Percentiles rank a stretch among this genome's conserved stretches.
Conservation (phyloP, 2,797 vertebrate genomes). For the Ctenochaetus hawaiiensis region DNA sequence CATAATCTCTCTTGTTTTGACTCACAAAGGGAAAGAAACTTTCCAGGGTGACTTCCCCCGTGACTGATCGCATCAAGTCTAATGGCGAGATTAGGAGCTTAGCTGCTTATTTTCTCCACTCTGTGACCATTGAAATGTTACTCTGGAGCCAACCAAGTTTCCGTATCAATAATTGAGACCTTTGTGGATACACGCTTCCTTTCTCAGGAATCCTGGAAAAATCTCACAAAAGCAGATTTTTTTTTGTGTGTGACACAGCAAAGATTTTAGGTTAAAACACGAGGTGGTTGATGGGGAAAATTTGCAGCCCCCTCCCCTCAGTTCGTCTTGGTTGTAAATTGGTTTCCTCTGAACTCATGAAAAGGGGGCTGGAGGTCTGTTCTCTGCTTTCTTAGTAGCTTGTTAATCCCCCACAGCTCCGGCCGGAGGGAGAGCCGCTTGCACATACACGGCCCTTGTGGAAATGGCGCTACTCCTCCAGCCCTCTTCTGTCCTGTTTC, state of each 20-base stretch:
- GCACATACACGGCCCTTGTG: conserved; percentile 59
- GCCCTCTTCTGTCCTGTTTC: conserved; percentile 68
- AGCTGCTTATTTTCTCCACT: conserved; percentile 14
- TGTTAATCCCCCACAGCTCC: conserved; percentile 79
- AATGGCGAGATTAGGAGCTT: conserved; percentile 52
- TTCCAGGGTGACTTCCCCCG: conserved; percentile 46
- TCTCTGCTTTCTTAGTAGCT: conserved; percentile 73
- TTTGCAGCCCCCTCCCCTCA: conserved; percentile 50
- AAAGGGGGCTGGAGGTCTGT: conserved; percentile 61
- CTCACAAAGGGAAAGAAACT: conserved; percentile 48
- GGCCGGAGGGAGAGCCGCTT: conserved; percentile 64
- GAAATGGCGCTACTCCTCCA: conserved; percentile 67
- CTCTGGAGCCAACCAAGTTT: conserved; percentile 25
- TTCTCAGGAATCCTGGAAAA: conserved; percentile 8
- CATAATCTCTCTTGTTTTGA: conserved; percentile 46
- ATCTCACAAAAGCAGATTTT: conserved; percentile 46
- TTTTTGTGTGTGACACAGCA: conserved; percentile 47
- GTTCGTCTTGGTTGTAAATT: conserved; percentile 72
- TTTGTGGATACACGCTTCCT: conserved; percentile 14
- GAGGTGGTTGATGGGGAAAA: conserved; percentile 55
- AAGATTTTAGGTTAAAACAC: conserved; percentile 51
- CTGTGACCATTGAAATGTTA: conserved; percentile 22
- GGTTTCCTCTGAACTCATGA: conserved; percentile 72
- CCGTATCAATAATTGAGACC: conserved; percentile 33
- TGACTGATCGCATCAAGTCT: conserved; percentile 49